Conservation (phyloP, 2,113 vertebrate genomes). For the Siphamia tubifer region DNA sequence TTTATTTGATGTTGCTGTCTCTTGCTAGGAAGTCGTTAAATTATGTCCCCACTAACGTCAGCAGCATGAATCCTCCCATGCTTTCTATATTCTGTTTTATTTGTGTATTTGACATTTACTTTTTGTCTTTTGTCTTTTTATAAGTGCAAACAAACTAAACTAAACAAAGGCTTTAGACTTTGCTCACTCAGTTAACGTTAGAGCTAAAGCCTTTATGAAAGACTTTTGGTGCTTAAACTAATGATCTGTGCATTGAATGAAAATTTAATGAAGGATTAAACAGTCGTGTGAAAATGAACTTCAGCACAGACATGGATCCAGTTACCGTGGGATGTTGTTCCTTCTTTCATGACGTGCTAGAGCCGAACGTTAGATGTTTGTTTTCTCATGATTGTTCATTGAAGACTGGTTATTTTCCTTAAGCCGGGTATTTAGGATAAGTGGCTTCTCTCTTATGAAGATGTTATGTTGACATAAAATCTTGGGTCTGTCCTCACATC, state of each 20-base stretch:
- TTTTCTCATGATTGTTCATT: constrained; percentile 70
- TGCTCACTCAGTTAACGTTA: constrained; percentile 8
- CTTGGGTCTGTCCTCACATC: constrained; percentile 34
- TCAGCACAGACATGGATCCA: constrained; percentile 36
- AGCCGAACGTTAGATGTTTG: constrained; percentile 71
- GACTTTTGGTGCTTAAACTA: not conserved
- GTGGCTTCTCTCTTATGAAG: constrained; percentile 67
- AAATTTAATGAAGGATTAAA: constrained; percentile 41
- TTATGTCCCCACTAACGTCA: too few species aligned
- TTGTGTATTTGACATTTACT: too few species aligned
- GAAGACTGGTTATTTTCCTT: constrained; percentile 61
- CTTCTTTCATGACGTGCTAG: constrained; percentile 45
- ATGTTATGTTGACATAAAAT: constrained; percentile 65
- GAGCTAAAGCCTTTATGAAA: not conserved
- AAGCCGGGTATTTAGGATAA: constrained; percentile 76
- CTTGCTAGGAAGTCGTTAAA: too few species aligned
- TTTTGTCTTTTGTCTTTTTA: too few species aligned
- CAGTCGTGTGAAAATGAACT: constrained; percentile 28
- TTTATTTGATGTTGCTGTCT: too few species aligned
- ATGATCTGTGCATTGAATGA: constrained; percentile 13
- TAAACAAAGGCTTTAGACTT: too few species aligned
- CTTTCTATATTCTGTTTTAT: too few species aligned
- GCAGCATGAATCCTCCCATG: too few species aligned
- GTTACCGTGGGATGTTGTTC: constrained; percentile 53
- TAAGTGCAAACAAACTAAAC: too few species aligned